Evolutionary conservation across 2,888 invertebrate genomes (phyloP).

Genomic region (Exocentrus adspersus): DNA sequence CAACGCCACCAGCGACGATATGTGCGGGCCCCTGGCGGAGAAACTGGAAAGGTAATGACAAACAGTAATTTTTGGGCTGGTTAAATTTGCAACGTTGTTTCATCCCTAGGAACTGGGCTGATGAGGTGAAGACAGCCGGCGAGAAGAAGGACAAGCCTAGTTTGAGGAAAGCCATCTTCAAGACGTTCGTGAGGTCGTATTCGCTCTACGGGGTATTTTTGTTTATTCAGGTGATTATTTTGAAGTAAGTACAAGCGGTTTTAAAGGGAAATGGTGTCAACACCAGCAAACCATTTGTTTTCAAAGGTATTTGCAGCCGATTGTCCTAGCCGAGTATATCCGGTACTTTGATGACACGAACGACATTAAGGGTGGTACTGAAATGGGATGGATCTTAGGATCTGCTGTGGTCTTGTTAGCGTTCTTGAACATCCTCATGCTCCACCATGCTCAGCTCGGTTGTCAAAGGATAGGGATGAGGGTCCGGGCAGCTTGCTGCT

Average conservation of each 20-base stretch:
- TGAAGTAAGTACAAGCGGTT: constrained; percentile 71
- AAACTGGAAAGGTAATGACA: constrained; percentile 67
- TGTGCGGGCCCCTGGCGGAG: constrained; percentile 73
- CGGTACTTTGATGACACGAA: constrained; percentile 64
- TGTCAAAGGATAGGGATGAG: constrained; percentile 78
- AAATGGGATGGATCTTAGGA: constrained; percentile 75
- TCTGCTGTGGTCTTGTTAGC: constrained; percentile 70
- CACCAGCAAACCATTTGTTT: too few species aligned
- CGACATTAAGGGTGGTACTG: constrained; percentile 49
- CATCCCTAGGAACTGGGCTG: constrained; percentile 68
- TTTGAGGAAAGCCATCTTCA: constrained; percentile 69
- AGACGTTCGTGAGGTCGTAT: constrained; percentile 71
- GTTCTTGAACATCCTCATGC: constrained; percentile 69
- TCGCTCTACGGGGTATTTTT: constrained; percentile 70
- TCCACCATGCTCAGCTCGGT: constrained; percentile 71
- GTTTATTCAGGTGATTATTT: constrained; percentile 68
- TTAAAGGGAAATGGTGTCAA: too few species aligned
- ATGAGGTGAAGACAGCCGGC: constrained; percentile 67
- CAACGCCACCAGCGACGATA: constrained; percentile 70
- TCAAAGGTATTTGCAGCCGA: constrained; percentile 65
- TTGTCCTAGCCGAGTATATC: constrained; percentile 71
- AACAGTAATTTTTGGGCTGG: constrained; percentile 12
- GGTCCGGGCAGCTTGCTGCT: constrained; percentile 79
- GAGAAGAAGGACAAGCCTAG: constrained; percentile 69
- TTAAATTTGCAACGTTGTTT: too few species aligned